A percentile compares a stretch with the other conserved stretches of the same genome.
Evolutionary conservation across 2,113 vertebrate species (phyloP).

Genomic region (Sus scrofa): DNA sequence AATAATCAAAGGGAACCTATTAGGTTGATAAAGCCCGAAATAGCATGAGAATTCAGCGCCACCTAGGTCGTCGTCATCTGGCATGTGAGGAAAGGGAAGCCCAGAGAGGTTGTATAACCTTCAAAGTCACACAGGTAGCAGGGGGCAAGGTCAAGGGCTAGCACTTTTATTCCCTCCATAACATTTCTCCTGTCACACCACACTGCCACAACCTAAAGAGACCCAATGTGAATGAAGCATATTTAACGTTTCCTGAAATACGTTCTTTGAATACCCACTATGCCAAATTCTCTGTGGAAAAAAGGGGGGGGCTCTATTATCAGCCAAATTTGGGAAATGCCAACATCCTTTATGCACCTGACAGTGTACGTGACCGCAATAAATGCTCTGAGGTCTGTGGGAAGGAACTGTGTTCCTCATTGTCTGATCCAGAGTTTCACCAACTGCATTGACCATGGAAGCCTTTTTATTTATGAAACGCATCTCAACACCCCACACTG

Average conservation of each 20-base stretch:
- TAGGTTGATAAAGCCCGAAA: neutral
- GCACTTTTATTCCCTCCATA: neutral
- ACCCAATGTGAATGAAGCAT: too few relatives aligned
- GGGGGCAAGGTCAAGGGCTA: neutral
- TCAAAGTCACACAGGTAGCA: neutral
- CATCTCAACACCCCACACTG: neutral
- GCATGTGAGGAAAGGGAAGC: neutral
- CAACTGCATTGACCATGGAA: neutral
- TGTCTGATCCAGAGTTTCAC: neutral
- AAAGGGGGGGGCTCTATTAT: neutral
- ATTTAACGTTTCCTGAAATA: neutral
- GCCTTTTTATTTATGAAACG: neutral
- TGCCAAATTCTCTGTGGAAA: neutral
- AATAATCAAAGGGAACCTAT: neutral
- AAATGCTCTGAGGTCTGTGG: neutral
- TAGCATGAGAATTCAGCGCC: neutral
- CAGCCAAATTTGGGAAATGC: neutral
- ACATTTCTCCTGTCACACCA: neutral
- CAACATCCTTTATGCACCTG: neutral
- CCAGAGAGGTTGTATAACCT: neutral
- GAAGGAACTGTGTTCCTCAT: neutral
- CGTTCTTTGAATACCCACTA: neutral
- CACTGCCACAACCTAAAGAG: neutral
- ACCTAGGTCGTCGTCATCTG: neutral
- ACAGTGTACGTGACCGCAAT: neutral